These are phyloP conservation scores for Dendrophyllia cribrosa DNA, from an alignment of 64 coral and sea anemone genomes.

Conservation along the genomic window DNA sequence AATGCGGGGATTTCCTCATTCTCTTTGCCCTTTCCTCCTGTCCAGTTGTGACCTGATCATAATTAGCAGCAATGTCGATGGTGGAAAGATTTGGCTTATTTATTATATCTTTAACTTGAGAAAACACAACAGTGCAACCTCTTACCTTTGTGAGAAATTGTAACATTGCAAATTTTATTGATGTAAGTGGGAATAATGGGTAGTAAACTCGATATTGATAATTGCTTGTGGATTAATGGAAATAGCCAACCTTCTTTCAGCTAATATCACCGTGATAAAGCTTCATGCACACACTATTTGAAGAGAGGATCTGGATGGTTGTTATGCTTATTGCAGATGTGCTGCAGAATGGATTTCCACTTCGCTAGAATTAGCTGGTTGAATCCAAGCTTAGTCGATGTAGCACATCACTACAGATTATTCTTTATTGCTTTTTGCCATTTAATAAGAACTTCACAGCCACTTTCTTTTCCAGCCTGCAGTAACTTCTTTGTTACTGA, in stretches of 20 bases:
- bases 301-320: conserved; percentile 35
- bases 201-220: too few species aligned
- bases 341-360: conserved; percentile 29
- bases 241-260: neutral
- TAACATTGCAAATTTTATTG: too few species aligned
- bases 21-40: neutral
- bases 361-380: conserved; percentile 33
- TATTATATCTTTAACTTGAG: neutral
- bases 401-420: conserved; percentile 10
- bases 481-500: conserved; percentile 1
- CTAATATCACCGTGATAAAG: neutral
- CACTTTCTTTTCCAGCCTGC: neutral
- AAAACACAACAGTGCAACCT: neutral
- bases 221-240: too few species aligned
- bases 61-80: neutral
- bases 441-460: neutral
- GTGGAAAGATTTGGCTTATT: neutral
- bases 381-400: conserved; percentile 35
- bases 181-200: too few species aligned
- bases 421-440: neutral
- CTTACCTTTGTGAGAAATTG: neutral
- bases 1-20: neutral
- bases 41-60: neutral
- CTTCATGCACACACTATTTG: conserved; percentile 9
- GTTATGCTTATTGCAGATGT: conserved; percentile 10